Percentiles rank a stretch among this genome's conserved stretches.
Evolutionary conservation across 2,113 vertebrate species (phyloP).

Genomic region (Meleagris gallopavo): DNA sequence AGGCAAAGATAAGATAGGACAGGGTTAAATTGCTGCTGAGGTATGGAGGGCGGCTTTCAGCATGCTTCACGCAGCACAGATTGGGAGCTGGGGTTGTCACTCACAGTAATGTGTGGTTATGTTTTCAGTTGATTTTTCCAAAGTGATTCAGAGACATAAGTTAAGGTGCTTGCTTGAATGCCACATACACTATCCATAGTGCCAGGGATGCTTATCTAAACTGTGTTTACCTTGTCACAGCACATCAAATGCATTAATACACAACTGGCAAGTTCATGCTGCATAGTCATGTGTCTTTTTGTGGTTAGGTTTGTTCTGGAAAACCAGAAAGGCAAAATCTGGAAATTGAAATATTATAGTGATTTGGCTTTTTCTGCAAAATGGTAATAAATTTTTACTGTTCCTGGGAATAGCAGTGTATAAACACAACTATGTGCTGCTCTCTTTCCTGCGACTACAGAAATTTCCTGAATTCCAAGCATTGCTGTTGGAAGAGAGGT

Average conservation of each 20-base stretch:
- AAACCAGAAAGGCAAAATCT: neutral
- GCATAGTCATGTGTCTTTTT: neutral
- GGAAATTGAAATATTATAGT: neutral
- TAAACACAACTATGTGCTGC: neutral
- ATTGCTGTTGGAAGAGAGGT: neutral
- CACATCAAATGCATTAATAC: fast-evolving
- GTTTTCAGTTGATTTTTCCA: neutral
- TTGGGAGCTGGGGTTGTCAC: neutral
- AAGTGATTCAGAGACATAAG: neutral
- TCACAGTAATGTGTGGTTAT: neutral
- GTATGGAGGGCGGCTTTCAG: fast-evolving
- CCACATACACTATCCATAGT: fast-evolving
- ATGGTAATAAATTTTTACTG: neutral
- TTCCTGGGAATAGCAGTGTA: neutral
- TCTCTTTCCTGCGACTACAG: neutral
- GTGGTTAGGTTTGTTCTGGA: neutral
- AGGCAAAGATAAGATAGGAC: neutral
- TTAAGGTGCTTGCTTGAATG: neutral
- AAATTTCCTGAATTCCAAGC: neutral
- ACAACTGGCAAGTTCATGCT: neutral
- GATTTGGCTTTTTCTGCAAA: neutral
- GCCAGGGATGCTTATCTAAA: neutral
- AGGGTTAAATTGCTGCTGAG: neutral
- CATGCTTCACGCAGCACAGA: neutral
- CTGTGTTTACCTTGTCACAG: neutral